A percentile compares a stretch with the other conserved stretches of the same genome.
Conservation (phyloP, 2,797 vertebrate genomes). For the Eremophila alpestris region DNA sequence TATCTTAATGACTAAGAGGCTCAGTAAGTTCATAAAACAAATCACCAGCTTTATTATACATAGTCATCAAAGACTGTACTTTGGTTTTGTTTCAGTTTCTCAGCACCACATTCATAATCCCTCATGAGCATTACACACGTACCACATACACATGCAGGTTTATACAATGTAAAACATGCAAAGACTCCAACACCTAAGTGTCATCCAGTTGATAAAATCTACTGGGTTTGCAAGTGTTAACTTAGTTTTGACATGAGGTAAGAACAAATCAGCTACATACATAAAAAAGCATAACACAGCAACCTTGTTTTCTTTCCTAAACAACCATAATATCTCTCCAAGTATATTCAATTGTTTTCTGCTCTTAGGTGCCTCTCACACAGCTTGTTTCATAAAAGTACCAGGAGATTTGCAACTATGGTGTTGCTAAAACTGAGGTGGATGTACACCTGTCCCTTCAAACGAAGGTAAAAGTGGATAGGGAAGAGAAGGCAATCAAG, state of each 20-base stretch:
- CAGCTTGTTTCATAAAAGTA: neutral
- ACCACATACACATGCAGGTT: neutral
- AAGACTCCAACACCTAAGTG: neutral
- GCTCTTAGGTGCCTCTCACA: neutral
- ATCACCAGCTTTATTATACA: neutral
- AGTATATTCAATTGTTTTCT: neutral
- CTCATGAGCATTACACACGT: neutral
- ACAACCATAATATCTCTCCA: neutral
- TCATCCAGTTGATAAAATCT: neutral
- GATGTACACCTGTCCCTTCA: neutral
- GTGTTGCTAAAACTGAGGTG: neutral
- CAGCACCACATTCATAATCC: neutral
- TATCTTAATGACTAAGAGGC: neutral
- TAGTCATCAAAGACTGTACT: neutral
- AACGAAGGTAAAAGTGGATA: neutral
- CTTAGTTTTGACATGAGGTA: neutral
- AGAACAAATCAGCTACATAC: neutral
- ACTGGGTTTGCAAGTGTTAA: neutral
- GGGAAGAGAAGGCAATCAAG: neutral
- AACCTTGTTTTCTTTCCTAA: neutral
- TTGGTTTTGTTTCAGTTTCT: conserved; percentile 16
- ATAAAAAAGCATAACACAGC: neutral
- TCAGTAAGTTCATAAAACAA: conserved; percentile 26
- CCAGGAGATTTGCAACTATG: neutral
- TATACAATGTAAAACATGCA: neutral